phyloP scores from a whole-genome alignment of 2,888 invertebrate genomes.

The Exephanes ischioxanthus region DNA sequence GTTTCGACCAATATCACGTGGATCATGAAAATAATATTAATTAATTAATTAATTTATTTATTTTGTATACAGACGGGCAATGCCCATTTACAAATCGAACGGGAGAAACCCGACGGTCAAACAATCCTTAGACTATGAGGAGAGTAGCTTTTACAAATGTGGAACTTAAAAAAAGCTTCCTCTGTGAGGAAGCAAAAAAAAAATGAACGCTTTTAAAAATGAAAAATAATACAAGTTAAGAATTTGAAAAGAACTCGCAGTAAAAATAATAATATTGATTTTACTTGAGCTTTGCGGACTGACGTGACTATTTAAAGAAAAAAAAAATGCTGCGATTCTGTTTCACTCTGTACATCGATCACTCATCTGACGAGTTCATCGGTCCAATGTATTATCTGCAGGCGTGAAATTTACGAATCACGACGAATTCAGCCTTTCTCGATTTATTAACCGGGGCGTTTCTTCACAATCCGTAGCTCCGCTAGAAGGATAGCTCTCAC shows the following conservation, averaged over 20 bases:
- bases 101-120: too few relatives aligned
- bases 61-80: background rate
- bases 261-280: background rate
- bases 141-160: too few relatives aligned
- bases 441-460: slow-evolving; percentile 6
- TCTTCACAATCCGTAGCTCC: background rate
- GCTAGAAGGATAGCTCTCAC: background rate
- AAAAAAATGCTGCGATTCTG: background rate
- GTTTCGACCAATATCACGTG: background rate
- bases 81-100: too few relatives aligned
- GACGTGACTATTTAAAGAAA: background rate
- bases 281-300: background rate
- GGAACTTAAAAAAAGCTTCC: too few relatives aligned
- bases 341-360: slow-evolving; percentile 23
- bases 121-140: too few relatives aligned
- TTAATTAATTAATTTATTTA: background rate
- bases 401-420: slow-evolving; percentile 7
- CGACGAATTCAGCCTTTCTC: slow-evolving; percentile 23
- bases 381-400: slow-evolving; percentile 28
- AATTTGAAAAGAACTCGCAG: too few relatives aligned
- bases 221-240: too few relatives aligned
- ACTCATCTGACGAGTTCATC: slow-evolving; percentile 47
- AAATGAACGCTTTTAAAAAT: too few relatives aligned
- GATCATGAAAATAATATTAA: background rate
- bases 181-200: too few relatives aligned